Base-by-base conservation (phyloP, 2,113 vertebrate species). In the Pseudopipra pipra region DNA sequence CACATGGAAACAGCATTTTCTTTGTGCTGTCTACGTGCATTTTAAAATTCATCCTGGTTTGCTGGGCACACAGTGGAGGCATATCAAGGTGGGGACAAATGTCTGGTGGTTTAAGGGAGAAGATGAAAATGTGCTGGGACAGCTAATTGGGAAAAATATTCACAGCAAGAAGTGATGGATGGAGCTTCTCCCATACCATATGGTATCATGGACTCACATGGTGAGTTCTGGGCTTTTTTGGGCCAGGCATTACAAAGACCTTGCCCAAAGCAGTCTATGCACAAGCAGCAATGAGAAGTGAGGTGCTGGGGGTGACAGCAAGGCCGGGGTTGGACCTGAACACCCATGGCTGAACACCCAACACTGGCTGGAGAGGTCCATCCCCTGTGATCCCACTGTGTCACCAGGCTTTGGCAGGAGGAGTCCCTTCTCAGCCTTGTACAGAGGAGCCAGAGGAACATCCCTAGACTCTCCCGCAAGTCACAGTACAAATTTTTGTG, bases 101-200 rank as follows among this genome's bases (percentile, higher is more conserved):
- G 16, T n/a, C 12, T 62, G 25, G 20, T 31, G n/a, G 4, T 51
- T 79, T n/a, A 47, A 54, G 12, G 25, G 54, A 68, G 17, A 11
- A 63, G 56, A 15, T 22, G 25, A 25, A n/a, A 0, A 1, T 21
- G 18, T 54, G 17, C 18, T 52, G 35, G n/a, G 44, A 59, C 27
- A 59, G 22, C 4, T 0, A 3, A 1, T 0, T 13, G 12, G 13
- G 30, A 65, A 35, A 43, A 31, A 21, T 6, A 14, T 28, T 83
- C 11, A 21, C 30, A 54, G 41, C 10, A 70, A 30, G 44, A 83
- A 65, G 27, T 3, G 44, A 44, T 20, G 54, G 39, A 47, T 21
- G n/a, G 51, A 73, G 31, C 51, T 65, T 12, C 11, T 86, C 39
- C 41, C 19, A 13, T 27, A 35, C 5, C 20, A 17, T 8, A 3